A percentile compares a stretch with the other conserved stretches of the same genome.
phyloP scores from a whole-genome alignment of 2,113 vertebrate genomes.

The Phyllostomus hastatus region DNA sequence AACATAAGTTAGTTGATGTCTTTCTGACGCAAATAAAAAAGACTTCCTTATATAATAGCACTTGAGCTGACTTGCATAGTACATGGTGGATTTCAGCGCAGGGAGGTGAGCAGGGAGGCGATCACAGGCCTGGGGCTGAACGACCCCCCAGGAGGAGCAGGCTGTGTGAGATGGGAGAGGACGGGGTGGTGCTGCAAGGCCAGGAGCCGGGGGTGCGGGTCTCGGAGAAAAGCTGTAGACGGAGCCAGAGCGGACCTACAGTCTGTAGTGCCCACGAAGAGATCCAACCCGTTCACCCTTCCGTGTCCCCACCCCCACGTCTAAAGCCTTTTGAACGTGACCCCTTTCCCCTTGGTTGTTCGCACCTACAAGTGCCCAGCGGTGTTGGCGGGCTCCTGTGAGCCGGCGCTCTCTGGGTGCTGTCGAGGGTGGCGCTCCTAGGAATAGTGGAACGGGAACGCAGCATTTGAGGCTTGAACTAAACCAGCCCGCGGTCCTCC shows the following conservation, averaged over 20 bases:
- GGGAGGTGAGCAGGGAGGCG: not conserved
- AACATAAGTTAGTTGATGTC: not conserved
- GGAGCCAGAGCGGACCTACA: not conserved
- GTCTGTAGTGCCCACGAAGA: not conserved
- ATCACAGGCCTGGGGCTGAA: no score
- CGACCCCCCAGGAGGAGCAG: not conserved
- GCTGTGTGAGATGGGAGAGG: not conserved
- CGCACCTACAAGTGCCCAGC: no score
- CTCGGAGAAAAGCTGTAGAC: accelerated
- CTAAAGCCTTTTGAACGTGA: not conserved
- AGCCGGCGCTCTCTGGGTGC: not conserved
- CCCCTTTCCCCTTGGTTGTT: not conserved
- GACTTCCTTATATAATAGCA: not conserved
- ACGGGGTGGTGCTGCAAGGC: accelerated
- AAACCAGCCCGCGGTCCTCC: not conserved
- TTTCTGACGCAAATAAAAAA: slow-evolving; percentile 2
- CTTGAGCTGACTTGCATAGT: not conserved
- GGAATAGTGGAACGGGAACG: accelerated
- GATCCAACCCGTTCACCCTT: not conserved
- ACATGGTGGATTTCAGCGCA: not conserved
- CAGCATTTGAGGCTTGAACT: accelerated
- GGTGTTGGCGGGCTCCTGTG: no score
- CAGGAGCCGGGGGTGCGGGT: accelerated
- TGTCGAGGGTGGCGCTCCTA: accelerated
- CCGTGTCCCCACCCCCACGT: accelerated